Evolutionary conservation across 2,888 invertebrate species (phyloP).

Genomic region (Drosophila leonis): DNA sequence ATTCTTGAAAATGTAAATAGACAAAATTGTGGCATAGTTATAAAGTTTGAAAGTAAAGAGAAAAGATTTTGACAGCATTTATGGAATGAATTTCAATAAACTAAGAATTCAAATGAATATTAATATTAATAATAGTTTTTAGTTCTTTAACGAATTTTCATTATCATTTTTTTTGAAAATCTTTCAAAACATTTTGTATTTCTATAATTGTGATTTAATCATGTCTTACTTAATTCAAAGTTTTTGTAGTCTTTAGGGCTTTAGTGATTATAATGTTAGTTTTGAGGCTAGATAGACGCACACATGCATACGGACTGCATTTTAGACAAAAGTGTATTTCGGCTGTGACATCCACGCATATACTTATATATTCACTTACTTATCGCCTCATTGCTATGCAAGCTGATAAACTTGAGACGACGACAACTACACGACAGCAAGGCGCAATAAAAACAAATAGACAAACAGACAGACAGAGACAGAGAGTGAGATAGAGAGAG

Average conservation of each 20-base stretch:
- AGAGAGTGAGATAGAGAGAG: constrained; percentile 8
- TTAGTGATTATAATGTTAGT: background rate
- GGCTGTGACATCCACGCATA: constrained; percentile 10
- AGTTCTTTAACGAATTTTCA: background rate
- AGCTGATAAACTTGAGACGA: constrained; percentile 64
- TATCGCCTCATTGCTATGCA: constrained; percentile 65
- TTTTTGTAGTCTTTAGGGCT: background rate
- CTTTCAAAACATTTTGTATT: background rate
- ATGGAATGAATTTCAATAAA: no score
- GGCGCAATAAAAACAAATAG: constrained; percentile 66
- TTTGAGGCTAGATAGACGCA: background rate
- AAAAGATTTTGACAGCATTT: no score
- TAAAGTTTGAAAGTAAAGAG: no score
- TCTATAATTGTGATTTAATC: background rate
- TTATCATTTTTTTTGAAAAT: background rate
- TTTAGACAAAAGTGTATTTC: constrained; percentile 21
- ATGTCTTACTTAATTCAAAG: background rate
- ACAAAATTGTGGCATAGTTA: no score
- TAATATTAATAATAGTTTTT: background rate
- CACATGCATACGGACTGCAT: constrained; percentile 22
- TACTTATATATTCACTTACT: constrained; percentile 43
- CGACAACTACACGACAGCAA: constrained; percentile 61
- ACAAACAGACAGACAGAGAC: constrained; percentile 28
- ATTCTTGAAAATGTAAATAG: background rate
- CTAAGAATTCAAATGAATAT: background rate